Evolutionary conservation across 2,888 invertebrate genomes (phyloP), one percentile per base, ranked within the genome.

Genomic region (Cordylochernes scorpioides): DNA sequence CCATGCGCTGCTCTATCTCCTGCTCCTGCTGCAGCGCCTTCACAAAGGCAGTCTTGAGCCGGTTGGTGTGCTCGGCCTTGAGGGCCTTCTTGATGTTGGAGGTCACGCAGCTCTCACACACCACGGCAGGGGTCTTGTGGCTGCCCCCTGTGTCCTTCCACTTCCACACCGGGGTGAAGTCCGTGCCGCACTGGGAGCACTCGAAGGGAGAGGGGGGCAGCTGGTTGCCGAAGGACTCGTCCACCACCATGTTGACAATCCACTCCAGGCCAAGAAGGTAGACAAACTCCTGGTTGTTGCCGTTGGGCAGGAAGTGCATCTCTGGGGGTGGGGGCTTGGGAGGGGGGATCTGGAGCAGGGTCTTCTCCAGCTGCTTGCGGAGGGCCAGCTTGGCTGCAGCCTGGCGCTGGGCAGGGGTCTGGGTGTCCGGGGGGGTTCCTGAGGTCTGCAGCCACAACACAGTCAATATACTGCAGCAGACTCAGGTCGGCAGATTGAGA

Each of bases 121-220:
- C 84, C 22, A 94, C 75, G 44, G 70, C 62, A 47, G 67, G 67
- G 46, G 38, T 44, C 26, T 40, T 31, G 7, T 28, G 31, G 17
- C 27, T 21, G 26, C 19, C 26, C 47, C 53, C 51, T 22, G 47
- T 48, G 42, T 80, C 77, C 56, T 91, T 86, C 72, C 86, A 82
- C 57, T 94, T 94, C 97, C 97, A 99, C 34, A 86, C 80, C 1
- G 91, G 86, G 15, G 97, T 94, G 58, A 91, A 97, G 59, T 97
- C 94, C 41, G 88, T 84, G 45, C 72, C 72, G 60, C 97, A 99
- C 55, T 94, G 91, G 42, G 78, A 75, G 61, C 97, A 97, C 40
- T 72, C 68, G 49, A 88, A 88, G 24, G 88, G 88, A 27, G 50
- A 53, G 50, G 72, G 67, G n/a, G 65, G 65, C 18, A 44, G 44